Evolutionary conservation across 2,113 vertebrate species (phyloP).

Genomic region (Equus przewalskii): DNA sequence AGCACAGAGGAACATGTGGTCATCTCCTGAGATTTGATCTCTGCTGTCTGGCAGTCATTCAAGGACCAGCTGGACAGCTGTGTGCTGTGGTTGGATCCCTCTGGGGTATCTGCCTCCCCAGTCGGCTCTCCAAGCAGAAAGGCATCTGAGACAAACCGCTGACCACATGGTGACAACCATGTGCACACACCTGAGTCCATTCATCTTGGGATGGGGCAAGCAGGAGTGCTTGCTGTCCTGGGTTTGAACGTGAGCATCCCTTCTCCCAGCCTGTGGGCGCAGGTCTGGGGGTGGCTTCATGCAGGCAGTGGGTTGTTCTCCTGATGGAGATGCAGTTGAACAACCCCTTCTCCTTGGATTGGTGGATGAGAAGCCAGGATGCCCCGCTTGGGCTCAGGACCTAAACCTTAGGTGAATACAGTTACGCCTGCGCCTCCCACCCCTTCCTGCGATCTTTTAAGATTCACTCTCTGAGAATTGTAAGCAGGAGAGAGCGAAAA

Average conservation of each 20-base stretch:
- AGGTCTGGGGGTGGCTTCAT: accelerated
- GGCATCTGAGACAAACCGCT: accelerated
- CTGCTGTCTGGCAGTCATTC: not conserved
- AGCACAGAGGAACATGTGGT: not conserved
- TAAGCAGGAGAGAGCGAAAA: not conserved
- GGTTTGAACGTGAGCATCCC: accelerated
- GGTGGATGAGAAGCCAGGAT: not conserved
- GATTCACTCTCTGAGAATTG: not conserved
- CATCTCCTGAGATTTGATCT: not conserved
- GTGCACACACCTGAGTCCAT: accelerated
- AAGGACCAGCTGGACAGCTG: not conserved
- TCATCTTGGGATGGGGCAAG: not conserved
- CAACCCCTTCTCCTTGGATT: not conserved
- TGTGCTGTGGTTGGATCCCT: accelerated
- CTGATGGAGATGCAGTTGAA: accelerated
- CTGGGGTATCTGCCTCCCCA: not conserved
- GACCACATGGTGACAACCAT: accelerated
- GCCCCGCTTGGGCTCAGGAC: not conserved
- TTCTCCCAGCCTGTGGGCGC: accelerated
- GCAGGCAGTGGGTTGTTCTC: accelerated
- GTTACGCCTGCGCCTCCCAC: accelerated
- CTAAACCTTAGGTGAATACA: not conserved
- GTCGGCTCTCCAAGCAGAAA: not conserved
- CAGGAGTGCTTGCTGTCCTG: accelerated
- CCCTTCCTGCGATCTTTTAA: not conserved